phyloP scores from a whole-genome alignment of 2,888 invertebrate species.

The Hofmannophila pseudospretella region DNA sequence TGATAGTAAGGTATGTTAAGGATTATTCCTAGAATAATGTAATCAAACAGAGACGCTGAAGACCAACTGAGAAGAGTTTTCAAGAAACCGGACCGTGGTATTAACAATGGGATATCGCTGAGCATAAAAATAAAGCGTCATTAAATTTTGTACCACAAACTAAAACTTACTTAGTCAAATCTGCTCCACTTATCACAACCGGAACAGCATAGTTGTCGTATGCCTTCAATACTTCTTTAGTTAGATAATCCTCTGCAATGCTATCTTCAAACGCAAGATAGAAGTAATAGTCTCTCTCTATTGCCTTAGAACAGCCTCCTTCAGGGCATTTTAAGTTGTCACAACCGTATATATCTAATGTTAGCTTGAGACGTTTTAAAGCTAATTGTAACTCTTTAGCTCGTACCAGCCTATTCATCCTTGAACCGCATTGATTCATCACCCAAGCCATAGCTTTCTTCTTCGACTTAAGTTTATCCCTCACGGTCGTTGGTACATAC shows the following conservation, averaged over 20 bases:
- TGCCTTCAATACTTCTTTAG: slow-evolving; percentile 50
- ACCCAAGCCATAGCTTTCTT: slow-evolving; percentile 33
- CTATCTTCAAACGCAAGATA: slow-evolving; percentile 48
- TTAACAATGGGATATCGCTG: too few relatives aligned
- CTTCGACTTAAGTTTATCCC: slow-evolving; percentile 17
- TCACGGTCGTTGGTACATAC: slow-evolving; percentile 1
- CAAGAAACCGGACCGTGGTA: too few relatives aligned
- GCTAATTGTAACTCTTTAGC: slow-evolving; percentile 51
- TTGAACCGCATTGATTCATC: slow-evolving; percentile 30
- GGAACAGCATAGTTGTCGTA: slow-evolving; percentile 80
- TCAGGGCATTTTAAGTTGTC: slow-evolving; percentile 31
- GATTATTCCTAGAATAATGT: too few relatives aligned
- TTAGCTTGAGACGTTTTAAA: slow-evolving; percentile 38
- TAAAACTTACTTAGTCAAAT: slow-evolving; percentile 74
- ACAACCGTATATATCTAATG: slow-evolving; percentile 71
- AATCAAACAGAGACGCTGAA: too few relatives aligned
- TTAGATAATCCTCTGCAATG: slow-evolving; percentile 51
- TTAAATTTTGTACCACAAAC: too few relatives aligned
- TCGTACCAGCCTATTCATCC: slow-evolving; percentile 19
- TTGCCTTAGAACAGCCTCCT: slow-evolving; percentile 29
- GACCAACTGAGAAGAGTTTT: too few relatives aligned
- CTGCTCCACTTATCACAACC: slow-evolving; percentile 80
- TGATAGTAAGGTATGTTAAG: too few relatives aligned
- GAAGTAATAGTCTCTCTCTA: slow-evolving; percentile 52
- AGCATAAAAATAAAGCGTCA: too few relatives aligned